phyloP scores from a whole-genome alignment of 2,888 invertebrate genomes.

The Eumerus sabulonum region DNA sequence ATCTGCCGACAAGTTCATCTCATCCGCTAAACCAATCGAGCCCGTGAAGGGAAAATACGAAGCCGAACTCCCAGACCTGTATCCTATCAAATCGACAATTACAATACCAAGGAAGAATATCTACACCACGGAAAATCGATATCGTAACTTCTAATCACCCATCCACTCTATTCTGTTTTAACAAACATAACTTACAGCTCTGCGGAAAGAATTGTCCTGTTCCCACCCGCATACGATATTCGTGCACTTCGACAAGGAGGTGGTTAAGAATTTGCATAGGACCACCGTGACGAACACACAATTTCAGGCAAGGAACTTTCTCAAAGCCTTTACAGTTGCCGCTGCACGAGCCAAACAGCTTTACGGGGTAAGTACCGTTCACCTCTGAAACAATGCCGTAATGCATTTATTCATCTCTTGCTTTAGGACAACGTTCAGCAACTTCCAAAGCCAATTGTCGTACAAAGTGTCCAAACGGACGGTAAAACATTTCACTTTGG shows the following conservation, averaged over 20 bases:
- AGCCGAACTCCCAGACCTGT: constrained; percentile 84
- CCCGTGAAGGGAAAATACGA: constrained; percentile 80
- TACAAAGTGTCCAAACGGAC: constrained; percentile 91
- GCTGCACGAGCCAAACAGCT: constrained; percentile 85
- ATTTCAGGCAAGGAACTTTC: constrained; percentile 84
- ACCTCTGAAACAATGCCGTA: no score
- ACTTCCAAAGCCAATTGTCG: constrained; percentile 87
- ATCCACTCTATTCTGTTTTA: no score
- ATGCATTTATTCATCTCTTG: background rate
- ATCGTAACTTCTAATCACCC: constrained; percentile 83
- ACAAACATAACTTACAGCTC: constrained; percentile 69
- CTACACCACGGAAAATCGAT: constrained; percentile 82
- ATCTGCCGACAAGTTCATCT: constrained; percentile 84
- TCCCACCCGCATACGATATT: constrained; percentile 87
- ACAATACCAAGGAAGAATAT: constrained; percentile 81
- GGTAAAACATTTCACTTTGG: constrained; percentile 89
- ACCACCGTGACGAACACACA: constrained; percentile 84
- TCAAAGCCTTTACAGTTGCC: constrained; percentile 89
- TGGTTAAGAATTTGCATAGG: constrained; percentile 85
- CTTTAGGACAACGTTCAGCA: constrained; percentile 69
- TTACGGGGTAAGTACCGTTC: constrained; percentile 31
- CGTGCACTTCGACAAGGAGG: constrained; percentile 83
- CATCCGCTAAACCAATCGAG: constrained; percentile 82
- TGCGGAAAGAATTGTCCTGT: constrained; percentile 66
- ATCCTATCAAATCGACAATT: constrained; percentile 87